phyloP scores from a whole-genome alignment of 2,888 invertebrate species.

The Tachystola acroxantha region DNA sequence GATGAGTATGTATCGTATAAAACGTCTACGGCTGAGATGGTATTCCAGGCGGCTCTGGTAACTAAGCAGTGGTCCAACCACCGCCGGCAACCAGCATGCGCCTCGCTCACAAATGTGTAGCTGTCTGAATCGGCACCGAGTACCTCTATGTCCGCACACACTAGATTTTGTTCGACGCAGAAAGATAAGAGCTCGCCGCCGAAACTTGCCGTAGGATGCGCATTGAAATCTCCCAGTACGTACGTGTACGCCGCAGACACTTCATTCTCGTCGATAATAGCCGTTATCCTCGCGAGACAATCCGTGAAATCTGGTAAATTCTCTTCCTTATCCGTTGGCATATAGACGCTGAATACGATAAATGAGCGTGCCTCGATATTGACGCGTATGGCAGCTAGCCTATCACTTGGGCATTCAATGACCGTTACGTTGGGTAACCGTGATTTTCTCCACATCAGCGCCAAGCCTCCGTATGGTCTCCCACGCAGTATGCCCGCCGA shows the following conservation, averaged over 20 bases:
- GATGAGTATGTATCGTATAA: not conserved
- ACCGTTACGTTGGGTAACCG: conserved; percentile 13
- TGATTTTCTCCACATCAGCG: conserved; percentile 11
- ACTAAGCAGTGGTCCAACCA: not conserved
- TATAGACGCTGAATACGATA: conserved; percentile 11
- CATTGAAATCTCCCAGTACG: not conserved
- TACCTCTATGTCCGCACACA: not conserved
- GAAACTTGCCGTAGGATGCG: not conserved
- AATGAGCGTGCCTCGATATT: conserved; percentile 2
- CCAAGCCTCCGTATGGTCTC: conserved; percentile 18
- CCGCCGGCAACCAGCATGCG: not conserved
- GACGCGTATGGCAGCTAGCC: conserved; percentile 12
- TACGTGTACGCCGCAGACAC: not conserved
- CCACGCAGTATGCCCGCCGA: too few relatives aligned
- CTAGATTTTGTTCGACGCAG: not conserved
- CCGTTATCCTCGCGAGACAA: not conserved
- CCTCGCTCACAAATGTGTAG: not conserved
- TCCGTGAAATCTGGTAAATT: not conserved
- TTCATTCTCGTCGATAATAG: not conserved
- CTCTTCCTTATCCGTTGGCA: not conserved
- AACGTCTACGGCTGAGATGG: not conserved
- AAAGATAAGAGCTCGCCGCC: not conserved
- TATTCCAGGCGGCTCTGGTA: not conserved
- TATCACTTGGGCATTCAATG: conserved; percentile 11
- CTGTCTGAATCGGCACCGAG: too few relatives aligned